phyloP scores from a whole-genome alignment of 2,888 invertebrate genomes.

The Stenolophus ochropezus region DNA sequence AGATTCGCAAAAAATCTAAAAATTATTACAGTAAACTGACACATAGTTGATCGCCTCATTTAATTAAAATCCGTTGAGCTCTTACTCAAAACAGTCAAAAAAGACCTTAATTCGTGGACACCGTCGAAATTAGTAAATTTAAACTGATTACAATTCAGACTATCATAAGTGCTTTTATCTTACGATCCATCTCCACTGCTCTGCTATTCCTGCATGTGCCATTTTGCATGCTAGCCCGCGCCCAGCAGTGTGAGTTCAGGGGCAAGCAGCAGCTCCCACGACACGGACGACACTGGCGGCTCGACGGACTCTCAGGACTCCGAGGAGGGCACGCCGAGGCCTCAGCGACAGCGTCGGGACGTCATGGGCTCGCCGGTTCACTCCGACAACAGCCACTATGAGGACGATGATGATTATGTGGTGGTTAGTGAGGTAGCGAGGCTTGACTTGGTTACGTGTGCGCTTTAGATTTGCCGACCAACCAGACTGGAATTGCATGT shows the following conservation, averaged over 20 bases:
- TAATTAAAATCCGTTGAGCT: too few relatives aligned
- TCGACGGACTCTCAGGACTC: constrained; percentile 4
- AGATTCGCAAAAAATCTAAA: too few relatives aligned
- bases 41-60: too few relatives aligned
- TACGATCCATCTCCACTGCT: too few relatives aligned
- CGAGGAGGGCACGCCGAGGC: background rate
- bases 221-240: constrained; percentile 21
- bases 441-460: constrained; percentile 39
- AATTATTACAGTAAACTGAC: too few relatives aligned
- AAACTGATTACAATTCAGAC: too few relatives aligned
- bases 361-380: constrained; percentile 35
- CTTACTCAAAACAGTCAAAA: too few relatives aligned
- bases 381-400: constrained; percentile 41
- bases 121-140: too few relatives aligned
- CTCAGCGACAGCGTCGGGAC: background rate
- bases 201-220: constrained; percentile 29
- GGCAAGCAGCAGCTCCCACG: constrained; percentile 7
- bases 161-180: too few relatives aligned
- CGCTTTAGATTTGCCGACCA: background rate
- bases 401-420: constrained; percentile 66
- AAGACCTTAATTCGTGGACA: too few relatives aligned
- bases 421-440: constrained; percentile 66
- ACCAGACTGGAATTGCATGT: too few relatives aligned
- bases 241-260: background rate
- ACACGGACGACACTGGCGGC: background rate